Conservation (phyloP, 53 echinoderm and acorn worm species). For the Crossaster papposus region DNA sequence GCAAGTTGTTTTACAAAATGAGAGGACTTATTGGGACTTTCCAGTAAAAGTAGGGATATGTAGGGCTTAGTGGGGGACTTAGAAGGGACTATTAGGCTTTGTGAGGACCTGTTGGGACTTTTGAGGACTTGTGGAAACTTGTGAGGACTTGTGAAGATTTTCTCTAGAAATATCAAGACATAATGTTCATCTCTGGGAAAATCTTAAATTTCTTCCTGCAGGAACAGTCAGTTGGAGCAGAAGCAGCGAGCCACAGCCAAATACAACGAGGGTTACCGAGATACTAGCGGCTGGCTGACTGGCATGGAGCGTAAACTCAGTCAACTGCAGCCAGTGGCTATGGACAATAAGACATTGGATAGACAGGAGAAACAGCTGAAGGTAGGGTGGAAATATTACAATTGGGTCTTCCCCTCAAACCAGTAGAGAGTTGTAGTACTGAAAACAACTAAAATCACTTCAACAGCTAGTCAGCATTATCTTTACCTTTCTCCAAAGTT, state of each 20-base stretch:
- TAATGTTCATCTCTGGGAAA: background rate
- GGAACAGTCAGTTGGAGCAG: slow-evolving; percentile 87
- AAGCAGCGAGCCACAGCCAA: slow-evolving; percentile 85
- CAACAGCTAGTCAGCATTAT: too few relatives aligned
- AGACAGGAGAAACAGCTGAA: slow-evolving; percentile 89
- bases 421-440: background rate
- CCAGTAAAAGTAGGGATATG: too few relatives aligned
- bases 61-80: too few relatives aligned
- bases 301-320: slow-evolving; percentile 92
- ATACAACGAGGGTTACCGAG: slow-evolving; percentile 85
- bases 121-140: too few relatives aligned
- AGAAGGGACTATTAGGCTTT: too few relatives aligned
- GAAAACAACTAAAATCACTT: background rate
- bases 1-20: too few relatives aligned
- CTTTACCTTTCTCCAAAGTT: too few relatives aligned
- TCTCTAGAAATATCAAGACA: background rate
- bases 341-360: slow-evolving; percentile 79
- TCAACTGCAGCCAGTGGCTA: slow-evolving; percentile 88
- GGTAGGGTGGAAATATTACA: slow-evolving; percentile 53
- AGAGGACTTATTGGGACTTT: too few relatives aligned
- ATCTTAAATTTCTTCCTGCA: background rate
- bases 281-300: slow-evolving; percentile 83
- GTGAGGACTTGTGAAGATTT: too few relatives aligned
- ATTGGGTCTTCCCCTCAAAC: background rate
- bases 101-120: too few relatives aligned